A percentile compares a stretch with the other conserved stretches of the same genome.
phyloP scores from a whole-genome alignment of 2,888 invertebrate genomes.

The Cephonodes hylas region DNA sequence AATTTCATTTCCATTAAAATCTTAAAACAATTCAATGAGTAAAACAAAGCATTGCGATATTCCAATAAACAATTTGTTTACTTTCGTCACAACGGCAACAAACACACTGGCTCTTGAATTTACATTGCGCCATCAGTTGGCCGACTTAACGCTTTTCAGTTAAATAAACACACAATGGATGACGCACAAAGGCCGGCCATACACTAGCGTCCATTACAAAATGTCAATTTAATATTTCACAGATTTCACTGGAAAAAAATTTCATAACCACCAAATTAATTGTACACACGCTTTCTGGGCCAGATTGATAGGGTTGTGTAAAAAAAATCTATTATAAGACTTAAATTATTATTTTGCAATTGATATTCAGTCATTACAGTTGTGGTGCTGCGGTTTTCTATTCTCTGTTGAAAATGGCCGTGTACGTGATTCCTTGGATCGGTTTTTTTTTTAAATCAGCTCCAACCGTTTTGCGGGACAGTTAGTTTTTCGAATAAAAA shows the following conservation, averaged over 20 bases:
- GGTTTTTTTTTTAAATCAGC: constrained; percentile 53
- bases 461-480: constrained; percentile 61
- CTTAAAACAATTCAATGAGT: background rate
- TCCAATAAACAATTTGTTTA: constrained; percentile 33
- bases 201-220: constrained; percentile 54
- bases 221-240: constrained; percentile 70
- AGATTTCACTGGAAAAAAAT: constrained; percentile 62
- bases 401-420: constrained; percentile 56
- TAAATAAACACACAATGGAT: constrained; percentile 52
- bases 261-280: constrained; percentile 68
- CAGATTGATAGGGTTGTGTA: constrained; percentile 55
- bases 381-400: constrained; percentile 74
- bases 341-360: constrained; percentile 78
- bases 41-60: constrained; percentile 3
- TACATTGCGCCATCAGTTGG: constrained; percentile 53
- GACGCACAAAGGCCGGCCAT: constrained; percentile 52
- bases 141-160: constrained; percentile 65
- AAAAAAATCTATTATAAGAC: constrained; percentile 67
- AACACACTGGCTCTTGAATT: constrained; percentile 56
- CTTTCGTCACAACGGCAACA: constrained; percentile 42
- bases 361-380: constrained; percentile 64
- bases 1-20: background rate
- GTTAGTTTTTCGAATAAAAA: constrained; percentile 59
- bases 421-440: constrained; percentile 70
- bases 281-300: constrained; percentile 59